A percentile compares a stretch with the other conserved stretches of the same genome.
These are phyloP conservation scores for Elachura formosa DNA, from an alignment of 2,113 vertebrate genomes.

Conservation along the genomic window DNA sequence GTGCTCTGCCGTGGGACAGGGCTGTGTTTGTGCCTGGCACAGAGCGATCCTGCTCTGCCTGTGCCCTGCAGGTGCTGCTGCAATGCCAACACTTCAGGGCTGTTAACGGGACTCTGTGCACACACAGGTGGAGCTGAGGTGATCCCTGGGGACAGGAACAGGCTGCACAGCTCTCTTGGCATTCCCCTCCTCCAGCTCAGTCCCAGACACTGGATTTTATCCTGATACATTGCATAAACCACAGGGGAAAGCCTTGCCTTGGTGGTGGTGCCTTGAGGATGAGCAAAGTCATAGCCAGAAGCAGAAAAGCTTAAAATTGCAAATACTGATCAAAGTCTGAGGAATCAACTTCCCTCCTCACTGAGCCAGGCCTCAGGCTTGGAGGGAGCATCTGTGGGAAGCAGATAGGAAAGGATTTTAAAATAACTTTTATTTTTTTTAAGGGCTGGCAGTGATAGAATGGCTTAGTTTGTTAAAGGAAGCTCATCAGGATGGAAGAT, in stretches of 20 bases:
- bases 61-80: conserved; percentile 19
- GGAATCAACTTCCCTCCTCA: background rate
- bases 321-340: background rate
- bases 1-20: background rate
- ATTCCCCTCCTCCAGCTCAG: background rate
- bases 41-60: background rate
- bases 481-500: background rate
- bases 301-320: background rate
- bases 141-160: background rate
- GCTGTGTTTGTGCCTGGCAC: background rate
- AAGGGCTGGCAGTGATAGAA: background rate
- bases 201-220: background rate
- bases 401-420: background rate
- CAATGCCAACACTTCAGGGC: background rate
- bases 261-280: background rate
- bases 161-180: background rate
- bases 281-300: background rate
- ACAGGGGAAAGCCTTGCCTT: background rate
- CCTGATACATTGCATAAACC: background rate
- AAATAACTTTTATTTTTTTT: too few species aligned
- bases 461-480: background rate
- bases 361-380: background rate
- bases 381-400: background rate
- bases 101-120: accelerated
- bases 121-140: accelerated